Base-by-base conservation (phyloP, 2,888 invertebrate species). In the Alcis repandata region DNA sequence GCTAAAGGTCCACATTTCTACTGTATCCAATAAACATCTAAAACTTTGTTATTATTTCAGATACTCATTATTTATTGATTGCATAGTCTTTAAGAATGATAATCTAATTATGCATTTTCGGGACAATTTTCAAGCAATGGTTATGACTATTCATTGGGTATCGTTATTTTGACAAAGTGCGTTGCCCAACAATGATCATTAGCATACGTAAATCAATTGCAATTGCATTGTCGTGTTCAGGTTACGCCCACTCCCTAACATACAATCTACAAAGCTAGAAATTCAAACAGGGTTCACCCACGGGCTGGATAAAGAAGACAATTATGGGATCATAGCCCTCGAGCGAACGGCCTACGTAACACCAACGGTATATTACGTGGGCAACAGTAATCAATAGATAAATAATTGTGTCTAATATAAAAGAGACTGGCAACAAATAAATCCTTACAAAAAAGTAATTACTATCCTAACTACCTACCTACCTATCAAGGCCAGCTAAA, bases 181-280 rank as follows among this genome's bases (percentile, higher is more conserved):
- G 51, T 56, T 57, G 33, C 54, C 27, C 49, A 53, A 59, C 58
- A 63, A 45, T 63, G 38, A 36, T 32, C 11, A 58, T 52, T 46
- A 58, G 15, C 45, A 67, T 51, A 53, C 20, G 17, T 51, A 36
- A 51, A 49, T 51, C 20, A 52, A 38, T 43, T 48, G 20, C 43
- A 41, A 15, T 53, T 51, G 46, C 33, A 43, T 48, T 63, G 15
- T 51, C 22, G 43, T 22, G 49, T 45, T 49, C 10, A 36, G 51
- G 53, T 59, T 15, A 41, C 54, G 59, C 64, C 63, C 54, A 64
- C 63, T 19, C 33, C 19, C 15, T 32, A 41, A 51, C 20, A 15
- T 46, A n/a, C 41, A 19, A 17, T 7, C n/a, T 22, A 27, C 17
- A 20, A 32, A 22, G 38, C 11, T 49, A 51, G 40, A 2, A 38